Conservation (phyloP, 2,113 vertebrate species). For the Pseudorasbora parva region DNA sequence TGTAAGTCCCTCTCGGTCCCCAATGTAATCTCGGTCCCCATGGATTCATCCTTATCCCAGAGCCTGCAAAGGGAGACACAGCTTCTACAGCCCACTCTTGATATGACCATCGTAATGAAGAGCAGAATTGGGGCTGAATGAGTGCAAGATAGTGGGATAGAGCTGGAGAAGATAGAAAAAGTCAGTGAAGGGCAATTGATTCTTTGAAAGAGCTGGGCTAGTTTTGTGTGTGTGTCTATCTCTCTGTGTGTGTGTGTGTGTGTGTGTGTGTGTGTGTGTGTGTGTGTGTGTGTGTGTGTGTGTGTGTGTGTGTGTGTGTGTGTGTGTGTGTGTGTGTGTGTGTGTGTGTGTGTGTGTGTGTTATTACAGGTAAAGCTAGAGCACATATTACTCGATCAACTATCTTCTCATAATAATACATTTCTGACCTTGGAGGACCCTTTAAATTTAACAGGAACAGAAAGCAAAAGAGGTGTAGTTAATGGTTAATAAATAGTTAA, state of each 20-base stretch:
- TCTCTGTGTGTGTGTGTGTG: neutral
- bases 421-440: neutral
- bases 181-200: constrained; percentile 17
- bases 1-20: neutral
- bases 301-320: no score
- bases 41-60: constrained; percentile 5
- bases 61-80: neutral
- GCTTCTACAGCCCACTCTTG: neutral
- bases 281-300: no score
- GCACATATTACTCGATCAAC: neutral
- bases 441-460: neutral
- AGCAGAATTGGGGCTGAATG: constrained; percentile 23
- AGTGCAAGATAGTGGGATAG: constrained; percentile 28
- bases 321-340: neutral
- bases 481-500: no score
- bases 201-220: constrained; percentile 1
- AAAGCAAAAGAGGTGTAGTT: neutral
- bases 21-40: constrained; percentile 30
- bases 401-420: neutral
- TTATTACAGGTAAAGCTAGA: neutral
- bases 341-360: neutral
- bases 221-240: neutral
- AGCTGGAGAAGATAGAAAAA: constrained; percentile 6
- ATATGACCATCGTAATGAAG: constrained; percentile 27
- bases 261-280: no score